A percentile compares a stretch with the other conserved stretches of the same genome.
Evolutionary conservation across 2,888 invertebrate genomes (phyloP).

Genomic region (Mimachlamys varia): DNA sequence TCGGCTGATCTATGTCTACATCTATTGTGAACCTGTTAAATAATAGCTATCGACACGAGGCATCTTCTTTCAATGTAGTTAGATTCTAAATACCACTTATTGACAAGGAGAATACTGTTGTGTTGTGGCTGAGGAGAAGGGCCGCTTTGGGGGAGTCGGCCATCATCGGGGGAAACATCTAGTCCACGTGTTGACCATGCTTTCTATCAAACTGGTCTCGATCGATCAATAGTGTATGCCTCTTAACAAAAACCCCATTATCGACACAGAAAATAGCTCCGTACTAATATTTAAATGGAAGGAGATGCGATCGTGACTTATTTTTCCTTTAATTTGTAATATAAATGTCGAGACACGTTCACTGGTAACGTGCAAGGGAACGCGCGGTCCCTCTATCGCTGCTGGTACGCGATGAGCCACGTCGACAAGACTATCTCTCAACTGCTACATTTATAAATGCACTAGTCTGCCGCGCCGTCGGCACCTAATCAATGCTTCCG

Average conservation of each 20-base stretch:
- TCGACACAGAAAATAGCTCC: conserved; percentile 8
- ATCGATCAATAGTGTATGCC: neutral
- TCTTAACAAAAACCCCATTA: conserved; percentile 27
- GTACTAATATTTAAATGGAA: conserved; percentile 30
- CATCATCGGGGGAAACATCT: neutral
- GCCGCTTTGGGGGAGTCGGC: neutral
- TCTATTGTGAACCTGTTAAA: neutral
- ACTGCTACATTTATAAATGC: conserved; percentile 5
- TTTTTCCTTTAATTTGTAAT: conserved; percentile 31
- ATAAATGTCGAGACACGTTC: conserved; percentile 31
- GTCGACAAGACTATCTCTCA: conserved; percentile 14
- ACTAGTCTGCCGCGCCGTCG: neutral
- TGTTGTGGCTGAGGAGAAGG: neutral
- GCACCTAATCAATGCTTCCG: conserved; percentile 27
- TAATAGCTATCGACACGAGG: neutral
- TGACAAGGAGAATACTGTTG: neutral
- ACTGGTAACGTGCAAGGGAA: neutral
- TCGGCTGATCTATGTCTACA: neutral
- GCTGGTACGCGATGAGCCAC: neutral
- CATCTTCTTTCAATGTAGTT: neutral
- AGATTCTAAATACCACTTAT: neutral
- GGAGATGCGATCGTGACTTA: conserved; percentile 31
- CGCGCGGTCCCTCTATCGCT: neutral
- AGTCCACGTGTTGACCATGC: neutral
- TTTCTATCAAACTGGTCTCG: neutral